phyloP scores from a whole-genome alignment of 2,888 invertebrate species.

The Platerodrilus igneus region DNA sequence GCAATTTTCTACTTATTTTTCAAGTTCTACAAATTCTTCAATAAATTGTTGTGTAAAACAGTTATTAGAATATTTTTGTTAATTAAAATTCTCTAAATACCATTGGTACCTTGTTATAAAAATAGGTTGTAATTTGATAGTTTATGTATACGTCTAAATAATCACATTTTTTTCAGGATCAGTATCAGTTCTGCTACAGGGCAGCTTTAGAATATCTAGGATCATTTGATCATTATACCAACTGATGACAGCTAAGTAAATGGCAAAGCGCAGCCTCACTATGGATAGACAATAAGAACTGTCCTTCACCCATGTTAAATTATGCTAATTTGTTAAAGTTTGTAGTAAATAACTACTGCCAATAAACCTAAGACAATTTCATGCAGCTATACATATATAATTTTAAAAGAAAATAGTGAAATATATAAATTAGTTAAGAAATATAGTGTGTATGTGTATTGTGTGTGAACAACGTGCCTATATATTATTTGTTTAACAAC shows the following conservation, averaged over 20 bases:
- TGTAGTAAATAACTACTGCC: conserved; percentile 35
- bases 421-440: conserved; percentile 31
- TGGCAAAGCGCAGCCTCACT: conserved; percentile 18
- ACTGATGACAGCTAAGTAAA: conserved; percentile 53
- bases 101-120: too few species aligned
- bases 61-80: too few species aligned
- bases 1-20: too few species aligned
- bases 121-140: too few species aligned
- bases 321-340: conserved; percentile 34
- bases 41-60: too few species aligned
- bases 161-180: conserved; percentile 80
- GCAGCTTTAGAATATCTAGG: conserved; percentile 98
- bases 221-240: conserved; percentile 94
- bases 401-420: conserved; percentile 28
- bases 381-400: conserved; percentile 31
- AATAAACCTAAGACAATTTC: conserved; percentile 30
- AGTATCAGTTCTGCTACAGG: conserved; percentile 99
- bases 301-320: conserved; percentile 32
- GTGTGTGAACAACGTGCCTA: conserved; percentile 47
- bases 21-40: too few species aligned
- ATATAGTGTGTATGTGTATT: conserved; percentile 46
- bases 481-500: conserved; percentile 26
- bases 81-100: too few species aligned
- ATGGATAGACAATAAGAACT: conserved; percentile 41
- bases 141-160: too few species aligned